Evolutionary conservation across 2,888 invertebrate genomes (phyloP).

Genomic region (Ceraclea dissimilis): DNA sequence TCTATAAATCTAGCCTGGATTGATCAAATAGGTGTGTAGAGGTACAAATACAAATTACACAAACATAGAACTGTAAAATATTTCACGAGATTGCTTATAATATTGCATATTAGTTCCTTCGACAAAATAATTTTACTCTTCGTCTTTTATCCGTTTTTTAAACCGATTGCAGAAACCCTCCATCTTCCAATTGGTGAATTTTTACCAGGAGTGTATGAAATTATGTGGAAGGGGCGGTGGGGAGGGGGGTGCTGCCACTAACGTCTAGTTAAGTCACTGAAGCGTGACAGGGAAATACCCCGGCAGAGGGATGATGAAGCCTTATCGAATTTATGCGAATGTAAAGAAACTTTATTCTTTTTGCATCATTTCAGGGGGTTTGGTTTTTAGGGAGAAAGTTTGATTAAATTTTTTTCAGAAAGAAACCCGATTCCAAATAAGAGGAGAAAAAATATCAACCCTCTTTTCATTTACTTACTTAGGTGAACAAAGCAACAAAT

Average conservation of each 20-base stretch:
- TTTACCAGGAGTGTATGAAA: constrained; percentile 9
- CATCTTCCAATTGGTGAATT: constrained; percentile 4
- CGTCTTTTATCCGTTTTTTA: too few relatives aligned
- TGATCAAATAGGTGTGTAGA: too few relatives aligned
- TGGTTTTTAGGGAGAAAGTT: neutral
- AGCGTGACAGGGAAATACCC: constrained; percentile 20
- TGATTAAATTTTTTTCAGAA: neutral
- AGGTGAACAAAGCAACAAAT: too few relatives aligned
- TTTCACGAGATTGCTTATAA: too few relatives aligned
- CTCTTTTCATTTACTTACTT: too few relatives aligned
- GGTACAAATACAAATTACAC: too few relatives aligned
- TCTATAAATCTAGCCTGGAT: too few relatives aligned
- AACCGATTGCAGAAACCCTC: neutral
- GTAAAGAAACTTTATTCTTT: constrained; percentile 21
- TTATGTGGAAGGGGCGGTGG: constrained; percentile 1
- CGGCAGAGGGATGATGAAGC: constrained; percentile 16
- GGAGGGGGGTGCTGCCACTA: neutral
- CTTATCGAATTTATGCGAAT: constrained; percentile 25
- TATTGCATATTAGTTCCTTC: too few relatives aligned
- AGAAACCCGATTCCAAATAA: neutral
- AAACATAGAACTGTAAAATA: too few relatives aligned
- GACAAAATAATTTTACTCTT: too few relatives aligned
- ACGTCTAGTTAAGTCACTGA: constrained; percentile 23
- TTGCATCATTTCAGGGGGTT: constrained; percentile 7
- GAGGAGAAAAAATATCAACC: too few relatives aligned